Base-by-base conservation (phyloP, 2,113 vertebrate species). In the Oryzias celebensis region DNA sequence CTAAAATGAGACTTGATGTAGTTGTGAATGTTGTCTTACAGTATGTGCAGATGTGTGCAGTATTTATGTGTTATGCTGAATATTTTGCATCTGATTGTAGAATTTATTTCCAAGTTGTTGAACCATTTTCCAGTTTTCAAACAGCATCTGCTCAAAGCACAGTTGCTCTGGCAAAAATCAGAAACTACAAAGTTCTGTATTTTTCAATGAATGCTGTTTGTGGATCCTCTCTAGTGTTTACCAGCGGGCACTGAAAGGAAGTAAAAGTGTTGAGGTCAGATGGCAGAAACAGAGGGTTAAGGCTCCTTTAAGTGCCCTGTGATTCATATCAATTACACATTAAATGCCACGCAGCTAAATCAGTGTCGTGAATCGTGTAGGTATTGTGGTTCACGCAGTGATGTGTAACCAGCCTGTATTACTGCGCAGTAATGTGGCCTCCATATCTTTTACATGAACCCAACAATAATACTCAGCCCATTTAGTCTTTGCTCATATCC, bases 311-410 rank as follows among this genome's bases (percentile, higher is more conserved):
- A 83, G 71, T 75, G 53, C 71, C 65, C 78, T 0, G 64, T 87
- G 87, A 87, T 87, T 88, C 87, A 89, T 83, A 77, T 78, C 77
- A 75, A 81, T 76, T 48, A n/a, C 42, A 53, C 12, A 44, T 58
- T 83, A 86, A 87, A 77, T 85, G 80, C 75, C 75, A 52, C 64
- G 73, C 26, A 67, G 83, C 77, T 80, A 75, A 88, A 88, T 89
- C 82, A 85, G 87, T 68, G 78, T 67, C 86, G 75, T 69, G 52
- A 74, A 70, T 77, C 63, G 65, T 55, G 77, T 75, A 86, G 80
- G 80, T 84, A 87, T 84, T 79, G 86, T 81, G 58, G 77, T 78
- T 75, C 20, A 50, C 47, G 58, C 50, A 22, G 75, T 44, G 31
- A 56, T 61, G 80, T 68, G 68, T 80, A 84, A 84, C 75, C 45